phyloP scores from a whole-genome alignment of 30 jellyfish, hydroid and myxozoan species.

The Haliclystus octoradiatus region DNA sequence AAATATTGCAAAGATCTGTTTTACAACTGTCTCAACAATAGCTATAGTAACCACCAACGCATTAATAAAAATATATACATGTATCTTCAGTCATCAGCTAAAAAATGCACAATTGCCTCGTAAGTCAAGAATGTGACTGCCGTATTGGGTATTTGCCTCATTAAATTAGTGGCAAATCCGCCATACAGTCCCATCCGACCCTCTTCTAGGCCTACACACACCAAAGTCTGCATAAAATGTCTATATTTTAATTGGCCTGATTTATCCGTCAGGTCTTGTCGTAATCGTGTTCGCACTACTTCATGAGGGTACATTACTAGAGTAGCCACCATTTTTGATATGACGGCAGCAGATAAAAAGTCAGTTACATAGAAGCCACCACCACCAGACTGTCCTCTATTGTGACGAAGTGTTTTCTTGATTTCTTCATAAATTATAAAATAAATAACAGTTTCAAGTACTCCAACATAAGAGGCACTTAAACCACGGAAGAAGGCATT shows the following conservation, averaged over 20 bases:
- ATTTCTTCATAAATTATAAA: constrained; percentile 87
- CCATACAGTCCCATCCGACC: constrained; percentile 79
- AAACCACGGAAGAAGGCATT: constrained; percentile 95
- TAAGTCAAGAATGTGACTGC: constrained; percentile 61
- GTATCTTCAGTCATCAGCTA: constrained; percentile 12
- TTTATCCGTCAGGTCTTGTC: constrained; percentile 45
- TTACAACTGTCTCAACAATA: no score
- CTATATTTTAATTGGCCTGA: constrained; percentile 58
- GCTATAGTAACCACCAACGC: no score
- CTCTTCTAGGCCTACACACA: constrained; percentile 60
- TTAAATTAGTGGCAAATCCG: constrained; percentile 69
- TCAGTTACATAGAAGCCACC: constrained; percentile 41
- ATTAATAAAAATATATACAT: no score
- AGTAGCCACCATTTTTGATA: constrained; percentile 57
- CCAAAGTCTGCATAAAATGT: constrained; percentile 41
- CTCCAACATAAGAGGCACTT: constrained; percentile 95
- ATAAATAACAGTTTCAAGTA: constrained; percentile 88
- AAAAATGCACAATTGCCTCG: constrained; percentile 58
- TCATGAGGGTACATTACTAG: constrained; percentile 79
- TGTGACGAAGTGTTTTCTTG: constrained; percentile 35
- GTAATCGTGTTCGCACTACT: constrained; percentile 74
- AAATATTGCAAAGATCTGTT: no score
- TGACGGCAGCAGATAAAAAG: constrained; percentile 49
- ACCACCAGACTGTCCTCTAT: constrained; percentile 4
- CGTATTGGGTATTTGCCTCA: constrained; percentile 71